Evolutionary conservation across 2,888 invertebrate species (phyloP).

Genomic region (Ennomos fuscantarius): DNA sequence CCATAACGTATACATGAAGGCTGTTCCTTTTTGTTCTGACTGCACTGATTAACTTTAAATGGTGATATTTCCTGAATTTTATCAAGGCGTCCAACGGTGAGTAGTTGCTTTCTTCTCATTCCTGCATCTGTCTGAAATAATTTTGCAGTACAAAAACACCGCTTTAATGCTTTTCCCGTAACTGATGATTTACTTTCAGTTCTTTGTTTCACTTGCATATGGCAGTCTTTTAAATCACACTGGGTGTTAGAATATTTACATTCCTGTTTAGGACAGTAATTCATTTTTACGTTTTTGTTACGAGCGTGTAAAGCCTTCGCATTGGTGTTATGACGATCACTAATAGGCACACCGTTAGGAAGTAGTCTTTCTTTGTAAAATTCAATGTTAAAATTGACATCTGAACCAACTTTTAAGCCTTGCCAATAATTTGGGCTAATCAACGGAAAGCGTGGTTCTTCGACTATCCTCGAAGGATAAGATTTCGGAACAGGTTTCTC

Average conservation of each 20-base stretch:
- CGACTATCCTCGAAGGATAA: conserved; percentile 2
- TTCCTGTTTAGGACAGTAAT: conserved; percentile 2
- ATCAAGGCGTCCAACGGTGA: conserved; percentile 33
- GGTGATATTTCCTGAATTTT: conserved; percentile 29
- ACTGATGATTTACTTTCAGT: conserved; percentile 42
- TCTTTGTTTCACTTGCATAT: conserved; percentile 22
- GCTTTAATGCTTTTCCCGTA: conserved; percentile 45
- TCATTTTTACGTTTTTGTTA: conserved; percentile 1
- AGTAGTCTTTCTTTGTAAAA: conserved; percentile 40
- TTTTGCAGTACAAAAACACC: conserved; percentile 56
- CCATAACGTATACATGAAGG: no score
- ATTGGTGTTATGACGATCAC: not conserved
- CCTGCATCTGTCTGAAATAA: conserved; percentile 35
- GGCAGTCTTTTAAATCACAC: conserved; percentile 7
- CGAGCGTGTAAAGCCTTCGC: not conserved
- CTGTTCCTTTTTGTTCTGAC: not conserved
- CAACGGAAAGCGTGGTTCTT: conserved; percentile 27
- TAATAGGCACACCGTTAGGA: not conserved
- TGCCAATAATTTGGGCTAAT: conserved; percentile 29
- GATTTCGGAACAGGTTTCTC: not conserved
- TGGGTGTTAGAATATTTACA: conserved; percentile 5
- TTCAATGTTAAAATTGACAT: conserved; percentile 46
- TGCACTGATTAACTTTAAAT: conserved; percentile 36
- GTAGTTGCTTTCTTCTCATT: not conserved
- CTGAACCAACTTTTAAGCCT: conserved; percentile 45